phyloP scores from a whole-genome alignment of 1,140 invertebrate species.

The Drosophila funebris region DNA sequence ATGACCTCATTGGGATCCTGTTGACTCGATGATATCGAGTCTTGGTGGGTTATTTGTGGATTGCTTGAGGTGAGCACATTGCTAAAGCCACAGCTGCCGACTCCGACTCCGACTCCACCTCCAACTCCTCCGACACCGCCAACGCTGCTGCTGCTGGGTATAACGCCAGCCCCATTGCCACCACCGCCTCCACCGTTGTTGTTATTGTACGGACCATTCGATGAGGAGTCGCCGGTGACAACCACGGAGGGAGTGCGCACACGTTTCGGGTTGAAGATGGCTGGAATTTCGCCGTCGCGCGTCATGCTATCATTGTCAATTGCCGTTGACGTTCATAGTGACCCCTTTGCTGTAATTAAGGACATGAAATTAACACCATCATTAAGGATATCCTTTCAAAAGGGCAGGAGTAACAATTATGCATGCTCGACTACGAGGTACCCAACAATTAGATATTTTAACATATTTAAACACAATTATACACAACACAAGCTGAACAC shows the following conservation, averaged over 20 bases:
- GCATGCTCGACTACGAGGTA: background rate
- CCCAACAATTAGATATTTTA: background rate
- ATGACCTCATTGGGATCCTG: constrained; percentile 83
- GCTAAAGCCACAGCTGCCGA: constrained; percentile 69
- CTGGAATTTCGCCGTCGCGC: constrained; percentile 88
- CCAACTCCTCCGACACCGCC: constrained; percentile 30
- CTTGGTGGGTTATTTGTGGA: constrained; percentile 85
- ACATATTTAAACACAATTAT: too few relatives aligned
- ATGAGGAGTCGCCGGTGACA: constrained; percentile 87
- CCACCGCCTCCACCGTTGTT: constrained; percentile 12
- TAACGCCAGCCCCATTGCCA: constrained; percentile 19
- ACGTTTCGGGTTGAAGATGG: constrained; percentile 90
- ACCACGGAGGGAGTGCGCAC: constrained; percentile 89
- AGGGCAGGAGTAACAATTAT: background rate
- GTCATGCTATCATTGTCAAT: constrained; percentile 67
- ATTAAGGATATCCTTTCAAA: constrained; percentile 1
- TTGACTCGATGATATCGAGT: constrained; percentile 86
- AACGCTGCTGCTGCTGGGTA: constrained; percentile 39
- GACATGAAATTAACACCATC: background rate
- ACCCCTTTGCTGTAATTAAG: constrained; percentile 21
- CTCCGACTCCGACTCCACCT: background rate
- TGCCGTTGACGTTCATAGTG: constrained; percentile 56
- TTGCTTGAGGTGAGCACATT: constrained; percentile 82
- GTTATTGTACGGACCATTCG: constrained; percentile 84
- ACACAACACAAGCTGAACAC: too few relatives aligned